A percentile compares a stretch with the other conserved stretches of the same genome.
phyloP scores from a whole-genome alignment of 1,140 invertebrate genomes.

The Dreissena polymorpha region DNA sequence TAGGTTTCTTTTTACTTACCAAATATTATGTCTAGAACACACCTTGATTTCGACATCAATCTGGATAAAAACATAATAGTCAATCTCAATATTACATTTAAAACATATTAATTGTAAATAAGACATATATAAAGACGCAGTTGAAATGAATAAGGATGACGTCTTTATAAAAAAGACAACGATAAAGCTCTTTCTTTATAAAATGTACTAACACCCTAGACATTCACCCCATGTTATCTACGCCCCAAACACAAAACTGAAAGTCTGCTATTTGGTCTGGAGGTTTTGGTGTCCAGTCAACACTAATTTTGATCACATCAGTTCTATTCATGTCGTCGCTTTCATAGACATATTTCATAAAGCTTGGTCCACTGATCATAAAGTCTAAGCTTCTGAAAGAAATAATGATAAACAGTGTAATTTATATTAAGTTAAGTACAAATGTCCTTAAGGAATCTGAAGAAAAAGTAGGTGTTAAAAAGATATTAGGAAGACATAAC shows the following conservation, averaged over 20 bases:
- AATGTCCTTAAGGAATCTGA: not conserved
- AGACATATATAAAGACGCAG: too few relatives aligned
- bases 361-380: conserved; percentile 10
- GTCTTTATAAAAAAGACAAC: too few relatives aligned
- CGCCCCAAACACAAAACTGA: conserved; percentile 34
- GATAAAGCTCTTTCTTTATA: too few relatives aligned
- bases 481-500: not conserved
- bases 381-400: conserved; percentile 1
- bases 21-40: too few relatives aligned
- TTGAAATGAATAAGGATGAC: not conserved
- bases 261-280: not conserved
- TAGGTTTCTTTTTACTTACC: too few relatives aligned
- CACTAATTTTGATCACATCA: not conserved
- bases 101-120: too few relatives aligned
- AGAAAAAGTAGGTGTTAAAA: not conserved
- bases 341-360: conserved; percentile 5
- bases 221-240: conserved; percentile 17
- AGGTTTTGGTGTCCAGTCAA: conserved; percentile 1
- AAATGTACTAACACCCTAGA: too few relatives aligned
- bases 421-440: not conserved
- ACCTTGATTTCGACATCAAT: too few relatives aligned
- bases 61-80: too few relatives aligned
- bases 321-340: conserved; percentile 19
- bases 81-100: too few relatives aligned
- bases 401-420: too few relatives aligned